A percentile compares a stretch with the other conserved stretches of the same genome.
Evolutionary conservation across 2,113 vertebrate species (phyloP).

Genomic region (Ivindomyrus marchei): DNA sequence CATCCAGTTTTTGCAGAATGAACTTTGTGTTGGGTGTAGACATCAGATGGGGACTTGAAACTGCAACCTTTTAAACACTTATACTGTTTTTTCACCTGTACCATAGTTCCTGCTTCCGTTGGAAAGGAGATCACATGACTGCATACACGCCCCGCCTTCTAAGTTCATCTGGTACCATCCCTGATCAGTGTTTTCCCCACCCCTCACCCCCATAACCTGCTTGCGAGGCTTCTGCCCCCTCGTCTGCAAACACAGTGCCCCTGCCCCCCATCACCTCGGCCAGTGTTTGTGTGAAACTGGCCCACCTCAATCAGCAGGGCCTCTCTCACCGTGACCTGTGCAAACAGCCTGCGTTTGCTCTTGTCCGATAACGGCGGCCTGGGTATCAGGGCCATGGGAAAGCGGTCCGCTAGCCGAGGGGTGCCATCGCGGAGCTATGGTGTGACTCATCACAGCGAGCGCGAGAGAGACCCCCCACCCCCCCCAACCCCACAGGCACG

Average conservation of each 20-base stretch:
- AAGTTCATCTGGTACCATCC: neutral
- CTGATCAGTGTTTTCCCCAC: neutral
- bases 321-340: constrained; percentile 31
- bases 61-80: neutral
- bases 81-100: neutral
- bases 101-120: neutral
- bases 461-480: neutral
- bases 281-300: constrained; percentile 21
- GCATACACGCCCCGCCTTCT: neutral
- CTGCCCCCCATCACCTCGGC: constrained; percentile 6
- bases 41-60: neutral
- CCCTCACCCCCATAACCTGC: neutral
- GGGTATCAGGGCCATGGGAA: constrained; percentile 1
- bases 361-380: constrained; percentile 22
- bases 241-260: neutral
- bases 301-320: constrained; percentile 20
- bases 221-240: neutral
- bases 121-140: neutral
- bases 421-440: neutral
- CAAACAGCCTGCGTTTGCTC: constrained; percentile 47
- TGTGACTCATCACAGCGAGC: neutral
- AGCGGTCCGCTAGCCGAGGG: neutral
- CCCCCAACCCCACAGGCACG: neutral
- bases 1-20: neutral
- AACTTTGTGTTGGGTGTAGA: neutral